These are phyloP conservation scores for Synanthedon vespiformis DNA, from an alignment of 2,888 invertebrate genomes.

Conservation along the genomic window DNA sequence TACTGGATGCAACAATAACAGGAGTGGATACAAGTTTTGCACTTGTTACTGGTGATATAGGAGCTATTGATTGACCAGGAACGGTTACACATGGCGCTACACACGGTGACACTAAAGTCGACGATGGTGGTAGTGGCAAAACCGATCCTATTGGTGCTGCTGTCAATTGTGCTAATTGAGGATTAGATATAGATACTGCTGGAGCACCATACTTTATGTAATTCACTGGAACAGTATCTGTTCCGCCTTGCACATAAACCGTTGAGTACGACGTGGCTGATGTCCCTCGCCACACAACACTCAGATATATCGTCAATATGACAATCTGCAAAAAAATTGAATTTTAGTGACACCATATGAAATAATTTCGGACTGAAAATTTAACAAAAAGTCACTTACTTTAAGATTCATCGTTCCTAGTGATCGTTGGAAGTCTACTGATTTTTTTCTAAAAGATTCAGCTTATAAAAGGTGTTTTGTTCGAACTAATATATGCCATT, in stretches of 20 bases:
- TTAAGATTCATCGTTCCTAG: slow-evolving; percentile 55
- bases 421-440: slow-evolving; percentile 54
- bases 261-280: slow-evolving; percentile 35
- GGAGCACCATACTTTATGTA: slow-evolving; percentile 40
- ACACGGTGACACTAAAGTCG: slow-evolving; percentile 33
- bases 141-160: slow-evolving; percentile 24
- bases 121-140: slow-evolving; percentile 20
- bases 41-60: slow-evolving; percentile 23
- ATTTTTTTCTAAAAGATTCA: slow-evolving; percentile 45
- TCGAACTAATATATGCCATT: slow-evolving; percentile 56
- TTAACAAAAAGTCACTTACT: slow-evolving; percentile 32
- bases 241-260: slow-evolving; percentile 41
- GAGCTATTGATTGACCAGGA: slow-evolving; percentile 22
- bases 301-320: slow-evolving; percentile 6
- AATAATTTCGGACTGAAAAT: background rate
- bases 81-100: slow-evolving; percentile 38
- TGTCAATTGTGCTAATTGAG: slow-evolving; percentile 32
- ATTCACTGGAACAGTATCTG: slow-evolving; percentile 23
- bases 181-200: slow-evolving; percentile 16
- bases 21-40: slow-evolving; percentile 38
- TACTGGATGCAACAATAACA: slow-evolving; percentile 26
- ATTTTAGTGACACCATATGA: background rate
- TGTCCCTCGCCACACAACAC: slow-evolving; percentile 17
- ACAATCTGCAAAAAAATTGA: slow-evolving; percentile 29
- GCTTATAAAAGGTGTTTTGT: slow-evolving; percentile 58